Conservation (phyloP, 2,113 vertebrate genomes). For the Podarcis cretensis region DNA sequence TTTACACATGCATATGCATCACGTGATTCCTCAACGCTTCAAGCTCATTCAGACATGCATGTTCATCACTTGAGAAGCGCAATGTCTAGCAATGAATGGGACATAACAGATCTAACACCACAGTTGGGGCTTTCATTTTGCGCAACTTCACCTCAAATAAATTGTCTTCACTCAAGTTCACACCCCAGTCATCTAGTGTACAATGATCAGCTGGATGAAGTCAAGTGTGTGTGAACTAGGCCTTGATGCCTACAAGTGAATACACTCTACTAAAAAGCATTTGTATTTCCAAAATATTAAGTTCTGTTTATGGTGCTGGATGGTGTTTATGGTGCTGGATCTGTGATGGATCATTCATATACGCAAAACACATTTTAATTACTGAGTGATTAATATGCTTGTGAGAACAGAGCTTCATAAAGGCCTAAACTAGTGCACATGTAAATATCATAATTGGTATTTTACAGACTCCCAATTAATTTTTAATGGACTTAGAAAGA, state of each 20-base stretch:
- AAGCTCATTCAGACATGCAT: not conserved
- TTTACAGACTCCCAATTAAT: slow-evolving; percentile 12
- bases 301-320: not conserved
- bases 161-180: not conserved
- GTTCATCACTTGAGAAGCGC: not conserved
- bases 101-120: not conserved
- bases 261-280: not conserved
- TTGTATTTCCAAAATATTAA: not conserved
- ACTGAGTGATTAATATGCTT: not conserved
- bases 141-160: not conserved
- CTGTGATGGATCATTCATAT: not conserved
- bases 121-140: not conserved
- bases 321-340: not conserved
- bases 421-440: not conserved
- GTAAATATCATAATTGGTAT: slow-evolving; percentile 29
- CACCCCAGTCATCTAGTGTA: not conserved
- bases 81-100: not conserved
- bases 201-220: not conserved
- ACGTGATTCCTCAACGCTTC: not conserved
- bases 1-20: not conserved
- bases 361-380: not conserved
- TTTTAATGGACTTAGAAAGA: slow-evolving; percentile 41
- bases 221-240: not conserved
- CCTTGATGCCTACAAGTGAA: not conserved
- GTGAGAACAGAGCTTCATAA: not conserved